A percentile compares a stretch with the other conserved stretches of the same genome.
These are phyloP conservation scores for Caerostris extrusa DNA, from an alignment of 1,140 invertebrate genomes.

Conservation along the genomic window DNA sequence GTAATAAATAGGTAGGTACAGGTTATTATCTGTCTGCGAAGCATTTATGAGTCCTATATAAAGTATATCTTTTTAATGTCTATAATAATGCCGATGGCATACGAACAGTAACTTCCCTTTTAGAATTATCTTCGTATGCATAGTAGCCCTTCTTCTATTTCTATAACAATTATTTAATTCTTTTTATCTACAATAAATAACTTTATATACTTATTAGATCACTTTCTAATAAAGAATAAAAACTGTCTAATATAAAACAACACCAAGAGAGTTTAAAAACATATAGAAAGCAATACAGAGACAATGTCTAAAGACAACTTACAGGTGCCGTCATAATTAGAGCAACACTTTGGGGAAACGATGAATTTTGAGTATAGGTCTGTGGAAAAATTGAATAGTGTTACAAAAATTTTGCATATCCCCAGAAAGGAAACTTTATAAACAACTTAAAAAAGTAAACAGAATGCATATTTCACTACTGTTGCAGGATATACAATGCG, in stretches of 20 bases:
- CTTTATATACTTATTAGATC: too few species aligned
- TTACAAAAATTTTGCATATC: slow-evolving; percentile 71
- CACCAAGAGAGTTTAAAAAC: slow-evolving; percentile 28
- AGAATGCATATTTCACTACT: slow-evolving; percentile 55
- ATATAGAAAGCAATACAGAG: slow-evolving; percentile 35
- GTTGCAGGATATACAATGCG: background rate
- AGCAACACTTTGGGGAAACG: slow-evolving; percentile 75
- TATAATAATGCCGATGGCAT: too few species aligned
- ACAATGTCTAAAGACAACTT: slow-evolving; percentile 72
- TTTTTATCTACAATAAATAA: too few species aligned
- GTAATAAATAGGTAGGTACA: too few species aligned
- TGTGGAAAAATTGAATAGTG: slow-evolving; percentile 66
- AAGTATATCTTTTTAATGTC: too few species aligned
- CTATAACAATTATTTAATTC: too few species aligned
- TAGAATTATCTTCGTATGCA: too few species aligned
- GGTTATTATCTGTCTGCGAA: too few species aligned
- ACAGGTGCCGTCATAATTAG: slow-evolving; percentile 70
- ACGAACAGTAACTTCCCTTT: too few species aligned
- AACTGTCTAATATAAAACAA: background rate
- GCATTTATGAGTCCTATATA: too few species aligned
- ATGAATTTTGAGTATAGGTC: slow-evolving; percentile 71
- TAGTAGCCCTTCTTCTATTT: too few species aligned
- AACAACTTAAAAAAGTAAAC: slow-evolving; percentile 60
- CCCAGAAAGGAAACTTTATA: slow-evolving; percentile 64
- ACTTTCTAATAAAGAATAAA: too few species aligned